These are phyloP conservation scores for Symphodus melops DNA, from an alignment of 2,113 vertebrate genomes.

Conservation along the genomic window DNA sequence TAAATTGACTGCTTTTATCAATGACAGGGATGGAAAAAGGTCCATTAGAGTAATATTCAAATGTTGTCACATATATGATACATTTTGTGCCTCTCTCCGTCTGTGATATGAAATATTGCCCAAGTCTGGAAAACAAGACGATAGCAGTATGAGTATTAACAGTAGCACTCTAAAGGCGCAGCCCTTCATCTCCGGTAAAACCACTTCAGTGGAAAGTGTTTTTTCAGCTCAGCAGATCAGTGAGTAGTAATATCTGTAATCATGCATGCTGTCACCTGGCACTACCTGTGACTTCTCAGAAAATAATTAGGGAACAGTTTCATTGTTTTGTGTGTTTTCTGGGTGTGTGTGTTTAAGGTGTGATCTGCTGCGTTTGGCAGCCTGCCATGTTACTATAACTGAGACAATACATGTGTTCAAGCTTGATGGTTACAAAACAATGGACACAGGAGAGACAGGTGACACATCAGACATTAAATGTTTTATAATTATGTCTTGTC, in stretches of 20 bases:
- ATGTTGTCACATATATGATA: too few species aligned
- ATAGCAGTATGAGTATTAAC: neutral
- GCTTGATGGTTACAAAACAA: neutral
- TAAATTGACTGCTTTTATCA: too few species aligned
- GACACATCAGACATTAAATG: neutral
- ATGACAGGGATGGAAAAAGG: too few species aligned
- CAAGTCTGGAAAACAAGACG: too few species aligned
- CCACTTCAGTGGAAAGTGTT: neutral
- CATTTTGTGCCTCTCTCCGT: too few species aligned
- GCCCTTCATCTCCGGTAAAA: neutral
- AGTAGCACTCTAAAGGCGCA: neutral
- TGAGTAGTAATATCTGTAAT: neutral
- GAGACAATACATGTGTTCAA: neutral
- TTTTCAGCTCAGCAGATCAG: neutral
- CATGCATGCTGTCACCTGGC: neutral
- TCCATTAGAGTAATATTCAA: too few species aligned
- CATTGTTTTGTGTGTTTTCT: neutral
- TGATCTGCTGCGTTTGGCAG: neutral
- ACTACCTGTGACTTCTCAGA: neutral
- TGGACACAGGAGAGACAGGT: neutral
- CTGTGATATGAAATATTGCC: too few species aligned
- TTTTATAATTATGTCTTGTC: neutral
- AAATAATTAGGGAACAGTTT: conserved; percentile 9
- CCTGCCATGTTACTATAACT: conserved; percentile 12
- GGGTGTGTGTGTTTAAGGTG: neutral